Evolutionary conservation across 1,140 invertebrate genomes (phyloP).

Genomic region (Bombus pascuorum): DNA sequence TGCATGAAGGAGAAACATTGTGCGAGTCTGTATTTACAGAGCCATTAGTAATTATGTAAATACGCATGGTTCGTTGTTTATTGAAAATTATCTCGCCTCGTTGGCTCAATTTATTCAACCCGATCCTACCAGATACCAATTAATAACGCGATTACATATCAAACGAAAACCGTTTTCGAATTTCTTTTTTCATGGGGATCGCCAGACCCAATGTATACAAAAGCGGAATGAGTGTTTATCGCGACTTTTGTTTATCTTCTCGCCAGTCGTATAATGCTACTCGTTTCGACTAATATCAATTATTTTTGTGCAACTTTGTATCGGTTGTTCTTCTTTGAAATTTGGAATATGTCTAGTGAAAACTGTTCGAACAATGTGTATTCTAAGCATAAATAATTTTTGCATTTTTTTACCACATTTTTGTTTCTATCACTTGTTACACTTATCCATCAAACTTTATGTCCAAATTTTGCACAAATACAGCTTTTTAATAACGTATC

Average conservation of each 20-base stretch:
- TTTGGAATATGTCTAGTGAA: too few relatives aligned
- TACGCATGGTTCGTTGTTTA: background rate
- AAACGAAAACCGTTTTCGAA: background rate
- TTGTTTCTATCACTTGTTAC: too few relatives aligned
- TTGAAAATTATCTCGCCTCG: slow-evolving; percentile 9
- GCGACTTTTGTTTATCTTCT: background rate
- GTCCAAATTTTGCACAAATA: too few relatives aligned
- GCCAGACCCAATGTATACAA: background rate
- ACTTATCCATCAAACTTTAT: too few relatives aligned
- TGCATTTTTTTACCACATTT: too few relatives aligned
- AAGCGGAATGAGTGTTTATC: background rate
- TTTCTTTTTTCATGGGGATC: background rate
- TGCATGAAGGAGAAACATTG: slow-evolving; percentile 33
- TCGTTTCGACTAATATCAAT: background rate
- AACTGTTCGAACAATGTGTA: too few relatives aligned
- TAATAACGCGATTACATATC: background rate
- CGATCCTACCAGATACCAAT: too few relatives aligned
- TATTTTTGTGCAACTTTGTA: background rate
- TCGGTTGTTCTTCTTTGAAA: too few relatives aligned
- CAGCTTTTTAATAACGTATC: too few relatives aligned
- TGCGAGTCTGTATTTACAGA: slow-evolving; percentile 13
- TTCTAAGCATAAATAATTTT: too few relatives aligned
- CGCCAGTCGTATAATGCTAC: background rate
- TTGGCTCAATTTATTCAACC: background rate
- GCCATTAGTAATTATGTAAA: slow-evolving; percentile 34